Base-by-base conservation (phyloP, 2,888 invertebrate species). In the Apotomis capreana region DNA sequence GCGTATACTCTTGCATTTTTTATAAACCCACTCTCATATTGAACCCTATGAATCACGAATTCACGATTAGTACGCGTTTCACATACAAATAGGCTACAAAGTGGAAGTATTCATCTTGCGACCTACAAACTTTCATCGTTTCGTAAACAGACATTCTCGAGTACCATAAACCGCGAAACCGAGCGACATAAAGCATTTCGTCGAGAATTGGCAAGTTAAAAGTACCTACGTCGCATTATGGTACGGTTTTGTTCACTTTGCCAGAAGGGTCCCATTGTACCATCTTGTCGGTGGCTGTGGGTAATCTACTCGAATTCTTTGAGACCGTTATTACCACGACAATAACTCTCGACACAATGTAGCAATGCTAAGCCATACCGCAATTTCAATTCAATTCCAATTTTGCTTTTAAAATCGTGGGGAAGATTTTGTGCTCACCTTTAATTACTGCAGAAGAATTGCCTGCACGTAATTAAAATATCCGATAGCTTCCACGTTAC, bases 281-380 rank as follows among this genome's bases (percentile, higher is more conserved):
- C 78, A 78, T 79, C 78, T 79, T 78, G 76, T 82, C 81, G 78
- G 68, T 61, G 46, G 65, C 70, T 70, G 55, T 26, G 79, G 82
- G 83, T 86, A 86, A 87, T 84, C 83, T 83, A 81, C 83, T 82
- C 80, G 82, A 82, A 81, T 83, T 83, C 84, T 81, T 78, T 76
- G 76, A 74, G 75, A 82, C 84, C 82, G 86, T 88, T 88, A 88
- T 86, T 85, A 80, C 81, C 79, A 80, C 82, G 83, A 85, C 84
- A 86, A 88, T 88, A 87, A 87, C 86, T 85, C 80, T 78, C 78
- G 79, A 82, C 81, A 85, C 86, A 88, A 87, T 87, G 77, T 78
- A 77, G 72, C 75, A 74, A 77, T 80, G 79, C 78, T 79, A 78
- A 78, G 75, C 79, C 74, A 59, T 74, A 74, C 76, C 78, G 78